Evolutionary conservation across 2,888 invertebrate species (phyloP).

Genomic region (Pammene fasciana): DNA sequence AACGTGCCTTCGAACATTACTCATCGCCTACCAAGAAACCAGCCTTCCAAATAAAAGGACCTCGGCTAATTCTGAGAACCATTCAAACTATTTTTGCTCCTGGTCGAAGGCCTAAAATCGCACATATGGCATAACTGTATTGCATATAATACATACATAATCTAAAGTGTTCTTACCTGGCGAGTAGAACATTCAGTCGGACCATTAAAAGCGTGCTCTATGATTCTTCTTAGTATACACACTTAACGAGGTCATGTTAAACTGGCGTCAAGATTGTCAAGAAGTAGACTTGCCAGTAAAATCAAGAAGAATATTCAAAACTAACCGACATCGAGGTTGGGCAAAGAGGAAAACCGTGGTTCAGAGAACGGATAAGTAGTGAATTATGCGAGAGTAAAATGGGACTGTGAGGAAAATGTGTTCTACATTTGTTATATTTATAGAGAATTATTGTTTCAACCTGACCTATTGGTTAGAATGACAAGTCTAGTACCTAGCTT

Average conservation of each 20-base stretch:
- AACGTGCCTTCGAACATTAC: neutral
- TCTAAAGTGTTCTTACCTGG: too few relatives aligned
- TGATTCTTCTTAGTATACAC: too few relatives aligned
- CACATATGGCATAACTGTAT: constrained; percentile 10
- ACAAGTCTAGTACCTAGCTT: too few relatives aligned
- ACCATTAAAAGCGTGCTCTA: too few relatives aligned
- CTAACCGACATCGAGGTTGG: neutral
- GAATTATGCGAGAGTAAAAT: neutral
- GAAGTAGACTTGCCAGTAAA: too few relatives aligned
- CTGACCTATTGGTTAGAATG: too few relatives aligned
- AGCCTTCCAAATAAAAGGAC: neutral
- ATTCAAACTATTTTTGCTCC: constrained; percentile 20
- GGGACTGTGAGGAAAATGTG: neutral
- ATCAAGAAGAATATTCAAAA: neutral
- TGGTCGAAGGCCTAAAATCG: constrained; percentile 14
- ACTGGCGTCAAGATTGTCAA: too few relatives aligned
- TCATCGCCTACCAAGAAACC: constrained; percentile 15
- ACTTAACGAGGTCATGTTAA: too few relatives aligned
- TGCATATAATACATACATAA: too few relatives aligned
- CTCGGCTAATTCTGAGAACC: neutral
- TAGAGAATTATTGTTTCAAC: neutral
- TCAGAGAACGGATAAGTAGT: constrained; percentile 9
- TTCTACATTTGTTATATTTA: neutral
- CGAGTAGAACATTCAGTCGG: too few relatives aligned
- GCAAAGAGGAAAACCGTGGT: constrained; percentile 6